Evolutionary conservation across 2,888 invertebrate genomes (phyloP).

Genomic region (Crepidodera aurea): DNA sequence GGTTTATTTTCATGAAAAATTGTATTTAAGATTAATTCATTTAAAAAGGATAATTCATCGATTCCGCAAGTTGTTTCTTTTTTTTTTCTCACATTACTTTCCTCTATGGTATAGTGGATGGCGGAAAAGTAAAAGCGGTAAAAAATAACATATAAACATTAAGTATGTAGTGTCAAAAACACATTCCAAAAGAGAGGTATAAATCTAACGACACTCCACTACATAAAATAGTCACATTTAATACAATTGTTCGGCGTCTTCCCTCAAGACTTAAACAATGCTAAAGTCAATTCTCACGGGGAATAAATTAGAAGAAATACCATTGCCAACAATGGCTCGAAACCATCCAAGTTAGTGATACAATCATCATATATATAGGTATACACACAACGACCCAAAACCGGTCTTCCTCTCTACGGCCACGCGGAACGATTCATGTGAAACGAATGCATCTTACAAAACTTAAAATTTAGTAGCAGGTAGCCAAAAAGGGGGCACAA

Average conservation of each 20-base stretch:
- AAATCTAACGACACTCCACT: background rate
- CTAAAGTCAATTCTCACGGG: background rate
- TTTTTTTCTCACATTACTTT: no score
- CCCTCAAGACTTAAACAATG: background rate
- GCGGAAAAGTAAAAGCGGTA: no score
- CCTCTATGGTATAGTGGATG: no score
- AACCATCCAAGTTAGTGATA: background rate
- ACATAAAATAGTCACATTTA: no score
- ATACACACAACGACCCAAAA: conserved; percentile 7
- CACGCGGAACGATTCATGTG: conserved; percentile 20
- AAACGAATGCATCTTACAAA: conserved; percentile 12
- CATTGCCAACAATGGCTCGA: conserved; percentile 13
- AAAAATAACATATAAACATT: no score
- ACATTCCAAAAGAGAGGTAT: no score
- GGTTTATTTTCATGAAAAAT: no score
- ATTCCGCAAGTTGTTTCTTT: no score
- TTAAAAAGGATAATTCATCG: no score
- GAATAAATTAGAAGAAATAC: background rate
- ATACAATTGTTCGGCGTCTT: no score
- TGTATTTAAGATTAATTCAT: no score
- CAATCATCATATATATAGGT: conserved; percentile 9
- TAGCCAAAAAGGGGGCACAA: conserved; percentile 1
- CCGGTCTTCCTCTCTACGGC: conserved; percentile 18
- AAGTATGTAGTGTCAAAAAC: no score
- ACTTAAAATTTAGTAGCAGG: background rate